Percentiles rank a stretch among this genome's conserved stretches.
Conservation (phyloP, 2,888 invertebrate genomes). For the Amphipyra tragopoginis region DNA sequence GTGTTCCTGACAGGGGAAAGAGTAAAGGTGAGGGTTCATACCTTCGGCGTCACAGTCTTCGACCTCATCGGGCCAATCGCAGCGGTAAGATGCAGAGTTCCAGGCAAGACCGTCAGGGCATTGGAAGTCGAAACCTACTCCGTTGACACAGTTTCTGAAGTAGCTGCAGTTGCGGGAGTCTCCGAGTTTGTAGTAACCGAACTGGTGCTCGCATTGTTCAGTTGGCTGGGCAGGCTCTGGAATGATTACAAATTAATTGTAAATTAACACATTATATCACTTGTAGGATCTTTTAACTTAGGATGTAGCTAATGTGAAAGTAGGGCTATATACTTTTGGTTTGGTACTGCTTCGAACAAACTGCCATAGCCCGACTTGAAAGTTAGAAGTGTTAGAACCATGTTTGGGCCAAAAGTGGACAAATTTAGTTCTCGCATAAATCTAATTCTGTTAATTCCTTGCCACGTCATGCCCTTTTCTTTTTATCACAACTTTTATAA, state of each 20-base stretch:
- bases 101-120: slow-evolving; percentile 96
- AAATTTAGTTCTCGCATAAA: too few relatives aligned
- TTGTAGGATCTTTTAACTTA: too few relatives aligned
- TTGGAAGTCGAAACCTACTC: slow-evolving; percentile 92
- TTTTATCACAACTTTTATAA: too few relatives aligned
- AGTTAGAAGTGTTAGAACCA: too few relatives aligned
- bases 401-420: too few relatives aligned
- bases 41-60: slow-evolving; percentile 95
- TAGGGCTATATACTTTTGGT: too few relatives aligned
- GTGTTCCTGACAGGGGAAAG: not conserved
- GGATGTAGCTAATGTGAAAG: too few relatives aligned
- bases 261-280: not conserved
- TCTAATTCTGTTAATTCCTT: too few relatives aligned
- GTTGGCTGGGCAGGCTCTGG: slow-evolving; percentile 93
- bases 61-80: slow-evolving; percentile 97
- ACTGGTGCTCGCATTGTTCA: slow-evolving; percentile 95
- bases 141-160: slow-evolving; percentile 95
- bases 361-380: too few relatives aligned
- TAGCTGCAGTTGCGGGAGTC: slow-evolving; percentile 92
- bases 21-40: slow-evolving; percentile 65
- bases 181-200: slow-evolving; percentile 94
- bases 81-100: slow-evolving; percentile 92
- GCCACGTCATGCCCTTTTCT: too few relatives aligned
- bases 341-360: too few relatives aligned
- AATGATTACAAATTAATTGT: slow-evolving; percentile 18